Evolutionary conservation across 2,797 vertebrate genomes (phyloP).

Genomic region (Acanthornis magna): DNA sequence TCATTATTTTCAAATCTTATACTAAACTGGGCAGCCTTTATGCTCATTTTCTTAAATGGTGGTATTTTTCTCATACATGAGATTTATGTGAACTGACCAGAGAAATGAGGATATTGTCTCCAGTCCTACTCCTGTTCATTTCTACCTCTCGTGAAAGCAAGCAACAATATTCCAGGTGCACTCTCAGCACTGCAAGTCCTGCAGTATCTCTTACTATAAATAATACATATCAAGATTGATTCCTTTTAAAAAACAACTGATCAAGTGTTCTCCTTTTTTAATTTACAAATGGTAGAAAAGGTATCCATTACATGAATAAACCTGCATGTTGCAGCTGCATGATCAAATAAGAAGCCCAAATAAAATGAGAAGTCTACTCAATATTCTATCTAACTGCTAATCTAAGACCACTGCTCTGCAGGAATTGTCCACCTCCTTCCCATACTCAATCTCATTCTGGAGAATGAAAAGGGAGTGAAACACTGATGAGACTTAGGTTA

Average conservation of each 20-base stretch:
- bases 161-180: neutral
- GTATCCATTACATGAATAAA: neutral
- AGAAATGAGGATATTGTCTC: neutral
- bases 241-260: neutral
- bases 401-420: neutral
- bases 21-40: neutral
- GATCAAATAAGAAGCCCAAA: neutral
- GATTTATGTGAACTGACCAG: rapidly evolving
- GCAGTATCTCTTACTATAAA: neutral
- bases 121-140: neutral
- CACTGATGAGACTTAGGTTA: neutral
- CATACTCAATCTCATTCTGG: neutral
- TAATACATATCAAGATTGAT: neutral
- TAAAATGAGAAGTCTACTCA: neutral
- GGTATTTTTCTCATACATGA: neutral
- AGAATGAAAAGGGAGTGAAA: neutral
- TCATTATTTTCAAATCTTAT: neutral
- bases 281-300: neutral
- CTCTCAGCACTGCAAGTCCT: neutral
- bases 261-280: neutral
- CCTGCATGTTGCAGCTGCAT: neutral
- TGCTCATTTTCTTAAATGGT: neutral
- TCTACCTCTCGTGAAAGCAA: neutral
- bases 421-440: neutral
- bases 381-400: neutral